A percentile compares a stretch with the other conserved stretches of the same genome.
Conservation (phyloP, 2,113 vertebrate genomes). For the Ginglymostoma cirratum region DNA sequence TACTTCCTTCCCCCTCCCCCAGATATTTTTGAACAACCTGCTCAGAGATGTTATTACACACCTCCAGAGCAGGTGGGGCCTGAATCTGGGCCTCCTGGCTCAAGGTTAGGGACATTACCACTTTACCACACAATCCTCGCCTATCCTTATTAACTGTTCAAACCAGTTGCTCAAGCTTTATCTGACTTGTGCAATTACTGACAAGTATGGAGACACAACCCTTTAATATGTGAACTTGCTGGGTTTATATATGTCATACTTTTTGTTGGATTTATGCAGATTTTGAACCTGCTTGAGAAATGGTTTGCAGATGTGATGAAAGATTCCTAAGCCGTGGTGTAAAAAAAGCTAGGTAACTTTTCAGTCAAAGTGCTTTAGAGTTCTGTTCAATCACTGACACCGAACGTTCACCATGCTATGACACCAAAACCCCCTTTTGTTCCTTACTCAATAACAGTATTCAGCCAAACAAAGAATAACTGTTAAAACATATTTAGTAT, state of each 20-base stretch:
- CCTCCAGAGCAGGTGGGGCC: too few relatives aligned
- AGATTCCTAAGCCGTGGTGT: neutral
- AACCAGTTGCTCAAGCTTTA: neutral
- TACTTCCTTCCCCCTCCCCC: neutral
- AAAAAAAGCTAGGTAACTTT: neutral
- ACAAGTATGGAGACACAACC: neutral
- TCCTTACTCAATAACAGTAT: constrained; percentile 62
- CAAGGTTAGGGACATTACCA: neutral
- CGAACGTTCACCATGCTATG: constrained; percentile 38
- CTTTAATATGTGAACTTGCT: neutral
- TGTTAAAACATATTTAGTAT: constrained; percentile 77
- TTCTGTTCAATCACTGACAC: neutral
- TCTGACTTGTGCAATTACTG: neutral
- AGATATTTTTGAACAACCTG: neutral
- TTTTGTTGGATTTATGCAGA: neutral
- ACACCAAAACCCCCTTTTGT: constrained; percentile 62
- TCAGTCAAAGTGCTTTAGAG: neutral
- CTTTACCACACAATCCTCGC: neutral
- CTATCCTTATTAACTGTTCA: neutral
- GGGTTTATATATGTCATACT: neutral
- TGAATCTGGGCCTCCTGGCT: too few relatives aligned
- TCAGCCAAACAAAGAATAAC: constrained; percentile 71
- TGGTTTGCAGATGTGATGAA: neutral
- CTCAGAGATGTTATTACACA: too few relatives aligned
- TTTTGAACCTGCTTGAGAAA: neutral